phyloP scores from a whole-genome alignment of 2,888 invertebrate species.

The Apodemia duryi region DNA sequence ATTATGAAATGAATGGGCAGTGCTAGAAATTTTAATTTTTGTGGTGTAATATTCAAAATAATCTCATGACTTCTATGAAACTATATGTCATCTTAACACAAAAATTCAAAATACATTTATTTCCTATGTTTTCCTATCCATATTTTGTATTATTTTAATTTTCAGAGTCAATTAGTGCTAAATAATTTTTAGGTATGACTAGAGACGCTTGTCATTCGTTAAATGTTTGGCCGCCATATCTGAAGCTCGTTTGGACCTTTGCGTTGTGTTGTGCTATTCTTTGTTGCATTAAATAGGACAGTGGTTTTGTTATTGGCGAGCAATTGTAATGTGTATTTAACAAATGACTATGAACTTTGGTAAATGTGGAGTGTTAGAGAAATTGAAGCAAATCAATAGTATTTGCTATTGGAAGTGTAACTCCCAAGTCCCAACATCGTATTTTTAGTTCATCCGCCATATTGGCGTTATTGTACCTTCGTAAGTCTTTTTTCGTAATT shows the following conservation, averaged over 20 bases:
- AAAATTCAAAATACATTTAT: conserved; percentile 58
- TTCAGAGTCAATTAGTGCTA: conserved; percentile 53
- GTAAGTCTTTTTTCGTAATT: conserved; percentile 76
- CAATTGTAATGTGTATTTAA: conserved; percentile 49
- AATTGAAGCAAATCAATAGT: conserved; percentile 61
- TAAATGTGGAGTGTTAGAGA: conserved; percentile 64
- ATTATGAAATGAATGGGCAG: conserved; percentile 27
- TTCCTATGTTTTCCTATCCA: conserved; percentile 55
- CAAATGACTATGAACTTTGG: conserved; percentile 57
- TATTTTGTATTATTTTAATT: conserved; percentile 68
- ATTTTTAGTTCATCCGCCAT: conserved; percentile 84
- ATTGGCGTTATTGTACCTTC: conserved; percentile 82
- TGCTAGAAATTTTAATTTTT: conserved; percentile 34
- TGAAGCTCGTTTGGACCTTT: conserved; percentile 73
- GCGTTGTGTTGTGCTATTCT: conserved; percentile 77
- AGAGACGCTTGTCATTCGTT: conserved; percentile 66
- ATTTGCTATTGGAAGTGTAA: conserved; percentile 67
- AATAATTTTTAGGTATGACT: conserved; percentile 54
- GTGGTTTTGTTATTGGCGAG: conserved; percentile 62
- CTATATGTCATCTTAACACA: conserved; percentile 57
- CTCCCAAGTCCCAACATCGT: conserved; percentile 70
- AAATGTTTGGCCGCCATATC: conserved; percentile 76
- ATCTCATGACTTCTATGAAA: conserved; percentile 50
- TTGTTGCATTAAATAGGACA: conserved; percentile 66
- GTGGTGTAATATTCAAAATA: conserved; percentile 36